Base-by-base conservation (phyloP, 2,888 invertebrate genomes). In the Leptinotarsa juncta region DNA sequence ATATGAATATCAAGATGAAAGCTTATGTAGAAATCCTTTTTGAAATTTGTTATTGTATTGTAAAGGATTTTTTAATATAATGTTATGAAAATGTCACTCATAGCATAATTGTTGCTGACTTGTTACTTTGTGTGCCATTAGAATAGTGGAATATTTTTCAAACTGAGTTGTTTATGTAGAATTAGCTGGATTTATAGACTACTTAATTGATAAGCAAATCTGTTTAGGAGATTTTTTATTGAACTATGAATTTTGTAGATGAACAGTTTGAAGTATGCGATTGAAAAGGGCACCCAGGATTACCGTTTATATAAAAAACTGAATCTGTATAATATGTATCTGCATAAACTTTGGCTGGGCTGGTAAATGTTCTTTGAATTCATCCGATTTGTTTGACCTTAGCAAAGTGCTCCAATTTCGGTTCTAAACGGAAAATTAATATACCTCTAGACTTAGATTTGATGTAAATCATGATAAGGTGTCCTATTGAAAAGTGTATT, bases 11-110 rank as follows among this genome's bases (percentile, higher is more conserved):
- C 76, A 76, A 74, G 71, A 76, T 71, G 70, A 57, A 68, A 70
- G 78, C 80, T 80, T 80, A 78, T 80, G 81, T 80, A 70, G 66
- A 55, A 66, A 55, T 66, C 66, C 55, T 72, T 73, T 65, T 77
- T 73, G 71, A 67, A 76, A 70, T 71, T 70, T 65, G 53, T 67
- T 67, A 66, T 62, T 65, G 69, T 69, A n/a, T 60, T 20, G 68
- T 42, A 48, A 48, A 66, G 16, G n/a, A 20, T 14, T 50, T 67
- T 65, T 53, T 51, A 51, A 51, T 51, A 51, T 50, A 15, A 55
- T 68, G 68, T 68, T 53, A 57, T 57, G 14, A 57, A 57, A 57
- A 57, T 57, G 57, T 57, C 57, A 57, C 23, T 57, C 14, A 23
- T 5, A 23, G 23, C 57, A 57, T 57, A 23, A 57, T 57, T 57